Evolutionary conservation across 2,797 vertebrate genomes (phyloP), one percentile per base, ranked within the genome.

Genomic region (Chanos chanos): DNA sequence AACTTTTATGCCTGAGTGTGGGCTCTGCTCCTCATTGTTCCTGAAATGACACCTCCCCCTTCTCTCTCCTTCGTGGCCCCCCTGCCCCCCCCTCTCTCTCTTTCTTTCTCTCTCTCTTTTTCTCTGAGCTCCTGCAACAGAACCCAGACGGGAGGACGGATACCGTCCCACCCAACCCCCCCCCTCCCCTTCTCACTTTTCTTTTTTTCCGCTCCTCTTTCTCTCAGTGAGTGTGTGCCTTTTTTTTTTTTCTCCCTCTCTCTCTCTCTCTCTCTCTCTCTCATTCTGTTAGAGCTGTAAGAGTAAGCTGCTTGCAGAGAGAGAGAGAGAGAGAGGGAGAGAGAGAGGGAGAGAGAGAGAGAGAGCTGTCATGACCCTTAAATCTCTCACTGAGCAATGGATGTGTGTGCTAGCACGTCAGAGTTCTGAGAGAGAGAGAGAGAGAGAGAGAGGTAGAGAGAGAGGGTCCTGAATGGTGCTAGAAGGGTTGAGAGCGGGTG

Each of bases 11-110:
- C 65, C 61, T 36, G 57, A 59, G 58, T 68, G 71, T 64, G 54
- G 58, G 64, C 66, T 64, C 60, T 74, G 63, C 52, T 67, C 58
- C 70, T 74, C 73, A 78, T 80, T 77, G 74, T 80, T 80, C 66
- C 71, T 54, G 51, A 68, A 70, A 71, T 65, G 51, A 54, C 56
- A 71, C 53, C 61, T 64, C 59, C 62, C 66, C 69, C 74, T 27
- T 39, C 47, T 48, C 31, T 18, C 8, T 52, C 36, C 62, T 60
- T 61, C 56, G 36, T n/a, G 7, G 53, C 63, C 61, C 61, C 67
- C 55, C 51, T 44, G 54, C 55, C 69, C 68, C 43, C 57, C 63
- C 52, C 49, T 49, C 30, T 12, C 19, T 39, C 16, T 30, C 28
- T 45, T 8, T 44, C n/a, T 62, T n/a, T 37, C 7, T 25, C 16